These are phyloP conservation scores for Nematopogon swammerdamellus DNA, from an alignment of 2,888 invertebrate genomes.

Conservation along the genomic window DNA sequence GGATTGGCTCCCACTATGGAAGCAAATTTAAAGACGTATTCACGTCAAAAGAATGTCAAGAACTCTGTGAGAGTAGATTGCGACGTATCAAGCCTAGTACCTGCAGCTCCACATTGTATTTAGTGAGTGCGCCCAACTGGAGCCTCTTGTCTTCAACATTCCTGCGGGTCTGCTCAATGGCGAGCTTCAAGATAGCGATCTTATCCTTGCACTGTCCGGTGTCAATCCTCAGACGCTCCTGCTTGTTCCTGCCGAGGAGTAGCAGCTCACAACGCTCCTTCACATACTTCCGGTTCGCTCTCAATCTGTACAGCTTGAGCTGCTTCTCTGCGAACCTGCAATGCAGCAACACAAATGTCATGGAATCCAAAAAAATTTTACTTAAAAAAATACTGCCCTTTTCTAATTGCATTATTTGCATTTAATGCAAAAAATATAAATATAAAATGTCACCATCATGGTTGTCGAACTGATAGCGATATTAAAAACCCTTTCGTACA, in stretches of 20 bases:
- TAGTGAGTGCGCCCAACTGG: constrained; percentile 23
- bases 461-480: too few species aligned
- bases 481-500: too few species aligned
- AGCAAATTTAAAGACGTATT: too few species aligned
- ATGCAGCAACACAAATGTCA: constrained; percentile 3
- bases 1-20: too few species aligned
- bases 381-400: too few species aligned
- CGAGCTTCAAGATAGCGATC: constrained; percentile 35
- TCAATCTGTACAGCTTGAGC: constrained; percentile 54
- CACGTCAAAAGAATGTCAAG: too few species aligned
- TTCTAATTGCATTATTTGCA: too few species aligned
- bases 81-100: too few species aligned
- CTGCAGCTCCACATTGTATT: constrained; percentile 32
- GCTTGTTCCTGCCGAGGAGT: constrained; percentile 32
- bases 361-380: background rate
- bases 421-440: too few species aligned
- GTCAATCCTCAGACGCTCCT: constrained; percentile 35
- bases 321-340: constrained; percentile 64
- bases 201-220: constrained; percentile 40
- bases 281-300: constrained; percentile 53
- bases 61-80: too few species aligned
- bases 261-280: constrained; percentile 53
- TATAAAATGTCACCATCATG: too few species aligned
- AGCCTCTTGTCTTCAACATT: constrained; percentile 32
- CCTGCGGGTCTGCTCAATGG: constrained; percentile 37